These are phyloP conservation scores for Xiphophorus maculatus DNA, from an alignment of 2,113 vertebrate species.

Conservation along the genomic window DNA sequence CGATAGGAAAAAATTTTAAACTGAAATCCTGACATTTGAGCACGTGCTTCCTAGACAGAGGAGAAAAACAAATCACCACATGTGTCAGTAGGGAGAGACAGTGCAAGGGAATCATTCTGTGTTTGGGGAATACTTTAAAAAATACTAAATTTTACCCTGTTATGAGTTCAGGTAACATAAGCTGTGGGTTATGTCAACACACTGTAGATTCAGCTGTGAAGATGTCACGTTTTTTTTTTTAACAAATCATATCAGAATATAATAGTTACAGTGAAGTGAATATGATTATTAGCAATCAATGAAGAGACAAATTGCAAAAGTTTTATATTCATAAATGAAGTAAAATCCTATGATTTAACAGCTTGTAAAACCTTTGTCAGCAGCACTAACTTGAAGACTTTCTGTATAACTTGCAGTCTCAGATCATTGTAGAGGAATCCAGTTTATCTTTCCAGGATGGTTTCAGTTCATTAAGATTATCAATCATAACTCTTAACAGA, in stretches of 20 bases:
- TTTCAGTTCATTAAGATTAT: background rate
- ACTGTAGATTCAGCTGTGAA: background rate
- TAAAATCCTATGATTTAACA: too few relatives aligned
- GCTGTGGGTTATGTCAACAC: background rate
- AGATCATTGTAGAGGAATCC: background rate
- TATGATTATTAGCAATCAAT: too few relatives aligned
- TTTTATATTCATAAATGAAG: too few relatives aligned
- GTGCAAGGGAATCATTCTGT: background rate
- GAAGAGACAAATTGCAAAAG: too few relatives aligned
- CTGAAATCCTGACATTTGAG: too few relatives aligned
- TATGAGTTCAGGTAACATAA: background rate
- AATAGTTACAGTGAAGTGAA: background rate
- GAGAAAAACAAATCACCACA: conserved; percentile 4
- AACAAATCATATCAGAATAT: background rate
- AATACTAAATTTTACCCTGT: background rate
- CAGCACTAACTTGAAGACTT: too few relatives aligned
- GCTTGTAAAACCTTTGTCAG: too few relatives aligned
- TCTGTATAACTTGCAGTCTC: background rate
- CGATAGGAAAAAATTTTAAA: conserved; percentile 57
- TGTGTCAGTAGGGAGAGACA: background rate
- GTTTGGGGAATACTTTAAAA: background rate
- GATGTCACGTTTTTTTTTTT: background rate
- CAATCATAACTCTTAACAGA: background rate
- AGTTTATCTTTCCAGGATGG: too few relatives aligned
- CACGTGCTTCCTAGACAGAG: conserved; percentile 72